Evolutionary conservation across 1,140 invertebrate genomes (phyloP).

Genomic region (Capitella teleta): DNA sequence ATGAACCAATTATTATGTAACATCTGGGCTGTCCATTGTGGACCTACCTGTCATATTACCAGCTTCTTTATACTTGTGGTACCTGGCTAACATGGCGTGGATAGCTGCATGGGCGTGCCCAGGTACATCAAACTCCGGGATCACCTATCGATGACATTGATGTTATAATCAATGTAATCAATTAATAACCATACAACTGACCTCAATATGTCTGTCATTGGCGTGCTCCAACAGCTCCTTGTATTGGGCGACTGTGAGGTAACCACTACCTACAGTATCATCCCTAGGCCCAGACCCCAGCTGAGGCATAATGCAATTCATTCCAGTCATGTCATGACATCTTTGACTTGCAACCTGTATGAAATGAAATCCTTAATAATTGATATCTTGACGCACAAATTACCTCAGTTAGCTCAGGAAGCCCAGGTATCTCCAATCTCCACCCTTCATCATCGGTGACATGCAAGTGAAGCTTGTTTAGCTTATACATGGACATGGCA

Average conservation of each 20-base stretch:
- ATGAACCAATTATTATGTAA: no score
- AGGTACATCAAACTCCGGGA: slow-evolving; percentile 35
- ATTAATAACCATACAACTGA: neutral
- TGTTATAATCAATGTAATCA: neutral
- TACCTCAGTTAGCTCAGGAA: slow-evolving; percentile 33
- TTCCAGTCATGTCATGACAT: slow-evolving; percentile 25
- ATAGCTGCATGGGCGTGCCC: slow-evolving; percentile 32
- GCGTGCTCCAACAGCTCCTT: slow-evolving; percentile 25
- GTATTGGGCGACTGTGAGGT: slow-evolving; percentile 27
- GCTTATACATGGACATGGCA: slow-evolving; percentile 33
- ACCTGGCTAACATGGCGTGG: slow-evolving; percentile 10
- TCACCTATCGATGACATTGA: slow-evolving; percentile 16
- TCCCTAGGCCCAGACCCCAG: slow-evolving; percentile 26
- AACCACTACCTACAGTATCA: slow-evolving; percentile 21
- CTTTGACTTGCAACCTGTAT: slow-evolving; percentile 23
- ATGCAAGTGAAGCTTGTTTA: slow-evolving; percentile 35
- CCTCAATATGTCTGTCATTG: slow-evolving; percentile 13
- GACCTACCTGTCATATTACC: no score
- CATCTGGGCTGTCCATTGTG: no score
- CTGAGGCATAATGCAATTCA: slow-evolving; percentile 21
- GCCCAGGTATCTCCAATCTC: slow-evolving; percentile 28
- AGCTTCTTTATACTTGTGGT: neutral
- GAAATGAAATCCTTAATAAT: neutral
- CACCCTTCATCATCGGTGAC: slow-evolving; percentile 38
- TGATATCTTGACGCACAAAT: neutral